Percentiles rank a stretch among this genome's conserved stretches.
These are phyloP conservation scores for Pseudorasbora parva DNA, from an alignment of 2,113 vertebrate species.

Conservation along the genomic window DNA sequence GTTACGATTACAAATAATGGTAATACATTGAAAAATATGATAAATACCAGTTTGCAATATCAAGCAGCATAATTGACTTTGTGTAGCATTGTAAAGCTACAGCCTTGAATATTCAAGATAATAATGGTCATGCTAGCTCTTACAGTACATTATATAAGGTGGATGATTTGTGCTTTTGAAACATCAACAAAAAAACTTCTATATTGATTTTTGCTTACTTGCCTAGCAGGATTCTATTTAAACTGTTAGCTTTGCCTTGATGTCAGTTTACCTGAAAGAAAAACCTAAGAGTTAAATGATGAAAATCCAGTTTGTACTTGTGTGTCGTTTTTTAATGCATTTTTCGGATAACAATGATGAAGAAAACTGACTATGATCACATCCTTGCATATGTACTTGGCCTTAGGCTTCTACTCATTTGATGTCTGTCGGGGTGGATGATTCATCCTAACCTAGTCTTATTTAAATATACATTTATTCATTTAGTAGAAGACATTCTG, in stretches of 20 bases:
- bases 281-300: neutral
- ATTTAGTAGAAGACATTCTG: neutral
- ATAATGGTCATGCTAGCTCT: neutral
- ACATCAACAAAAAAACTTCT: too few species aligned
- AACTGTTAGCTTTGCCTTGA: neutral
- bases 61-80: neutral
- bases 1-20: neutral
- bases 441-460: conserved; percentile 15
- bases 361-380: neutral
- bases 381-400: neutral
- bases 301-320: neutral
- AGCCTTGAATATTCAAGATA: too few species aligned
- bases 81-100: too few species aligned
- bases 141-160: neutral
- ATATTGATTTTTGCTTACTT: too few species aligned
- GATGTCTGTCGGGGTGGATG: conserved; percentile 11
- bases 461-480: neutral
- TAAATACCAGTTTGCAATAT: neutral
- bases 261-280: neutral
- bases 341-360: neutral
- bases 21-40: neutral
- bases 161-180: neutral
- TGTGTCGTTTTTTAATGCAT: neutral
- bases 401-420: neutral
- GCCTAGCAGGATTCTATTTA: neutral